Percentiles rank a stretch among this genome's conserved stretches.
Evolutionary conservation across 30 jellyfish, hydroid and myxozoan species (phyloP).

Genomic region (Pelagia noctiluca): DNA sequence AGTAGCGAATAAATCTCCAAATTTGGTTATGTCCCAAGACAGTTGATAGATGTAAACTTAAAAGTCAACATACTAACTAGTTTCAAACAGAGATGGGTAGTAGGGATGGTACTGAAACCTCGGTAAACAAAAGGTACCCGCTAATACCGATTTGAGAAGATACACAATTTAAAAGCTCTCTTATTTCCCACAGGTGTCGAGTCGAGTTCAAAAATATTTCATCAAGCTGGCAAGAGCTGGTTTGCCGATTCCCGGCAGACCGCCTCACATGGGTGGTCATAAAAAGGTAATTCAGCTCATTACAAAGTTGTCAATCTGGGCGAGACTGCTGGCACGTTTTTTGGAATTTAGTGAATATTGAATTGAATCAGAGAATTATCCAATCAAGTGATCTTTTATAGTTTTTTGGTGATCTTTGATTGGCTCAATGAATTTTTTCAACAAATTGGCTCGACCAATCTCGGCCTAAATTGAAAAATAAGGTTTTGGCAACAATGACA

Average conservation of each 20-base stretch:
- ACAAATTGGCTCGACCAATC: neutral
- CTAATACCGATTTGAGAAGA: too few species aligned
- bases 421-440: neutral
- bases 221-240: slow-evolving; percentile 93
- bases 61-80: too few species aligned
- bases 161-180: too few species aligned
- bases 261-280: slow-evolving; percentile 71
- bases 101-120: too few species aligned
- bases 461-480: neutral
- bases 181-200: slow-evolving; percentile 63
- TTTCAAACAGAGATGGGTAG: too few species aligned
- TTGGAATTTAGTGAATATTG: neutral
- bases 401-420: too few species aligned
- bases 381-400: too few species aligned
- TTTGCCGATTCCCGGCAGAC: slow-evolving; percentile 93
- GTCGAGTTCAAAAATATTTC: slow-evolving; percentile 95
- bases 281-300: slow-evolving; percentile 18
- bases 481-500: too few species aligned
- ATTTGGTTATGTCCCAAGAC: too few species aligned
- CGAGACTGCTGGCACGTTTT: neutral
- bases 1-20: too few species aligned
- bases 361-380: neutral
- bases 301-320: neutral
- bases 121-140: too few species aligned
- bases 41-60: too few species aligned